Conservation (phyloP, 92 coral and sea anemone genomes). For the Blastomussa wellsi region DNA sequence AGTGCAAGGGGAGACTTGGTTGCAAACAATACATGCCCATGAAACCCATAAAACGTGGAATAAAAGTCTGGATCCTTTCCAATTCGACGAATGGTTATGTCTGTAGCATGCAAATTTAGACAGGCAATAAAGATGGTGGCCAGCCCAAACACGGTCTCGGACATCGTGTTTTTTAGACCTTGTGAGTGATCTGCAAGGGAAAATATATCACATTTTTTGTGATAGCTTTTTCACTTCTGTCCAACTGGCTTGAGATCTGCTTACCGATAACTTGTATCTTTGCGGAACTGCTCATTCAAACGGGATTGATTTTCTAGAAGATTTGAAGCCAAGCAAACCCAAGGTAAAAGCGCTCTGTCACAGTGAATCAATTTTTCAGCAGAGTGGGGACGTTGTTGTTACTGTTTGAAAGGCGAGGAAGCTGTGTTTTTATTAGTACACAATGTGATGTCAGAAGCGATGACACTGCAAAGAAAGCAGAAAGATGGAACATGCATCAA, state of each 20-base stretch:
- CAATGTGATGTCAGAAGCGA: too few relatives aligned
- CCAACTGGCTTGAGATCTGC: slow-evolving; percentile 27
- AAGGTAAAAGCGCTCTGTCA: too few relatives aligned
- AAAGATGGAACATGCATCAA: too few relatives aligned
- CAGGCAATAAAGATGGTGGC: background rate
- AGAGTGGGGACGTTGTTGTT: too few relatives aligned
- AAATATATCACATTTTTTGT: slow-evolving; percentile 41
- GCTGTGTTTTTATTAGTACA: too few relatives aligned
- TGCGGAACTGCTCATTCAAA: slow-evolving; percentile 37
- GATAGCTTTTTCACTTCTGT: slow-evolving; percentile 43
- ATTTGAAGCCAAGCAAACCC: too few relatives aligned
- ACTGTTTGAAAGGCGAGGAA: too few relatives aligned
- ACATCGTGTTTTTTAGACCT: too few relatives aligned
- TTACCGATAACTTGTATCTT: slow-evolving; percentile 23
- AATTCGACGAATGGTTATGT: slow-evolving; percentile 39
- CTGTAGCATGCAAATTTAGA: slow-evolving; percentile 33
- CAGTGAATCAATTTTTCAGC: too few relatives aligned
- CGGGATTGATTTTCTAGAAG: slow-evolving; percentile 38
- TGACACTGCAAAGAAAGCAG: too few relatives aligned
- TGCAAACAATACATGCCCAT: slow-evolving; percentile 59
- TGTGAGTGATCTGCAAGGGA: too few relatives aligned
- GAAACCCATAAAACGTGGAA: slow-evolving; percentile 41
- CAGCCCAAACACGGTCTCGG: too few relatives aligned
- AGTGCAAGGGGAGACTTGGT: slow-evolving; percentile 47
- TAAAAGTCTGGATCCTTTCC: slow-evolving; percentile 38